Evolutionary conservation across 2,113 vertebrate species (phyloP), one percentile per base, ranked within the genome.

Genomic region (Amphiprion ocellaris): DNA sequence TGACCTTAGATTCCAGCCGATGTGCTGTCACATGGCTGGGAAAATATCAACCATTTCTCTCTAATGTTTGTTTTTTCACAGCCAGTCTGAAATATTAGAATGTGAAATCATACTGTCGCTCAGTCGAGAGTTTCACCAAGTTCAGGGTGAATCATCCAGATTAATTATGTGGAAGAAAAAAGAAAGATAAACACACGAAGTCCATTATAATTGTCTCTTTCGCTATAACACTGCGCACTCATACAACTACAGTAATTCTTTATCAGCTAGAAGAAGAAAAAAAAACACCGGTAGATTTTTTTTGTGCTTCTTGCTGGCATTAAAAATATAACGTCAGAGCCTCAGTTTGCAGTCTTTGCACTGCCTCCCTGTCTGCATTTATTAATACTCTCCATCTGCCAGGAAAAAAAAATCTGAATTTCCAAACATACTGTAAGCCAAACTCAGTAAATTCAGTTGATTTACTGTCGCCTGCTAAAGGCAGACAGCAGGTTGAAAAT

Each of bases 41-140:
- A 56, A 56, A 17, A 59, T 60, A 60, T 50, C 24, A 28, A 49
- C 17, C 11, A 21, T 63, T 64, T 30, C 1, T 24, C 10, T 68
- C 77, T 37, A 54, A 62, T 49, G 47, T 52, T n/a, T 33, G 75
- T 61, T 86, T 78, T 86, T 41, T 47, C n/a, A 1, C 61, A 58
- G 19, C 33, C 10, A 23, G 41, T 30, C 16, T 0, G 64, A 71
- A 53, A 77, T 33, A 79, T 16, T 55, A 44, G 54, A 41, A 58
- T 0, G 44, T 71, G 37, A 73, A 80, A 80, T 59, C 6, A 1
- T 30, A 28, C 19, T 3, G 65, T 0, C 54, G 10, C 28, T 75
- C 37, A 46, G 30, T 46, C 23, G 55, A 58, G 60, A 60, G 54
- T 2, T 24, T 33, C 59, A 4, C 0, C 33, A n/a, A 15, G 28